Evolutionary conservation across 2,888 invertebrate genomes (phyloP), one percentile per base, ranked within the genome.

Genomic region (Rhyacophila evoluta): DNA sequence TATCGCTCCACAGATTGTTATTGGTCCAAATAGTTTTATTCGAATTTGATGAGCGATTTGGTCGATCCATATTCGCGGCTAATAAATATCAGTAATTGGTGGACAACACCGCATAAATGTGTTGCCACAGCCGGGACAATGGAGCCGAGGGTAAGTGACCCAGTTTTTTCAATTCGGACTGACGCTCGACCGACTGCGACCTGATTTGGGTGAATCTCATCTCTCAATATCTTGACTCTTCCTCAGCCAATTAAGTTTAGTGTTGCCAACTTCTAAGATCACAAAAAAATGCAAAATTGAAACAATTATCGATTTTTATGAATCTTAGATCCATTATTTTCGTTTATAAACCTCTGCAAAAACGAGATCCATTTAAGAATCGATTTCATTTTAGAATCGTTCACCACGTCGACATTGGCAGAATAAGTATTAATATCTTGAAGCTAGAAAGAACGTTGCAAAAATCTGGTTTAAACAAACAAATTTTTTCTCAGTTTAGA

Each of bases 11-110:
- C 29, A 33, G 29, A 55, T 55, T 55, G 15, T 55, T 55, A 55
- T 55, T 55, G 55, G 15, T 25, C 55, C 8, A 19, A 55, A 55
- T 33, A 6, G 6, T 55, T 55, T 55, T 55, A 55, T 55, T 55
- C 55, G 55, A 8, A 55, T 55, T 55, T 55, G 55, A 55, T 55
- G 55, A 55, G 25, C 55, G 55, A 8, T 25, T 55, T 19, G 55
- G 25, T 25, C 55, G 55, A 55, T 19, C 19, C 55, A 55, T 19
- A 10, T 25, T 55, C 55, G 19, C 55, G 19, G 15, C 55, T 25
- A 55, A 55, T 55, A 55, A 55, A 55, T 25, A 55, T 55, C 55
- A 55, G 19, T 55, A 55, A 55, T 55, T 55, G 55, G 10, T 55
- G 55, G 55, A 25, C 55, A 12, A n/a, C 39, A 15, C 6, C n/a